Conservation (phyloP, 2,113 vertebrate genomes). For the Atrichornis clamosus region DNA sequence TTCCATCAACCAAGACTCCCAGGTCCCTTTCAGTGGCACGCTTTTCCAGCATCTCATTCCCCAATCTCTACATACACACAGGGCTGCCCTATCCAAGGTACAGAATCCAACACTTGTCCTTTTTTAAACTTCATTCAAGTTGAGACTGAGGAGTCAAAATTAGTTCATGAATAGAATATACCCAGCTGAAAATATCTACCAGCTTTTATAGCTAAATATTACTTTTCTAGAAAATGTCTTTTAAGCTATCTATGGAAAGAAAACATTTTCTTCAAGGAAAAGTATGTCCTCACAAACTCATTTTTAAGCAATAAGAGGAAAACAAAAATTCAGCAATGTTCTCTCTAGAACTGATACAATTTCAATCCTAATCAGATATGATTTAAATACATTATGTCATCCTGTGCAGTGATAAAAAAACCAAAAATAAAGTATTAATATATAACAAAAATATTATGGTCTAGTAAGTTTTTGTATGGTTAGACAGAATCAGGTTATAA, state of each 20-base stretch:
- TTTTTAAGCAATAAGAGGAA: background rate
- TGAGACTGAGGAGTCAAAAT: background rate
- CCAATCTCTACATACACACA: background rate
- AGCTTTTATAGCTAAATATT: background rate
- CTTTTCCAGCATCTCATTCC: background rate
- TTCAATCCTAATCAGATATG: background rate
- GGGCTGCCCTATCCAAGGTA: no score
- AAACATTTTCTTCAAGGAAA: background rate
- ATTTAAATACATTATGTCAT: background rate
- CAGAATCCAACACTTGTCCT: background rate
- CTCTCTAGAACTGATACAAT: background rate
- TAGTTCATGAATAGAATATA: background rate
- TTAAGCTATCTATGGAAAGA: background rate
- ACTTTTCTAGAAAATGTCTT: background rate
- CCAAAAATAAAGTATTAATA: background rate
- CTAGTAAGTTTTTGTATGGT: background rate
- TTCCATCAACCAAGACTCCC: rapidly evolving
- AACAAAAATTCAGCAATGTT: background rate
- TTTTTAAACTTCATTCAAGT: background rate
- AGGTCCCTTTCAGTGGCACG: background rate
- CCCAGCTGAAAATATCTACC: background rate
- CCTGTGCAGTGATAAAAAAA: background rate
- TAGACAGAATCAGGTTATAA: background rate
- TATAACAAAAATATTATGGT: background rate
- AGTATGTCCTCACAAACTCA: background rate